A percentile compares a stretch with the other conserved stretches of the same genome.
Evolutionary conservation across 1,140 invertebrate genomes (phyloP).

Genomic region (Hormaphis cornu): DNA sequence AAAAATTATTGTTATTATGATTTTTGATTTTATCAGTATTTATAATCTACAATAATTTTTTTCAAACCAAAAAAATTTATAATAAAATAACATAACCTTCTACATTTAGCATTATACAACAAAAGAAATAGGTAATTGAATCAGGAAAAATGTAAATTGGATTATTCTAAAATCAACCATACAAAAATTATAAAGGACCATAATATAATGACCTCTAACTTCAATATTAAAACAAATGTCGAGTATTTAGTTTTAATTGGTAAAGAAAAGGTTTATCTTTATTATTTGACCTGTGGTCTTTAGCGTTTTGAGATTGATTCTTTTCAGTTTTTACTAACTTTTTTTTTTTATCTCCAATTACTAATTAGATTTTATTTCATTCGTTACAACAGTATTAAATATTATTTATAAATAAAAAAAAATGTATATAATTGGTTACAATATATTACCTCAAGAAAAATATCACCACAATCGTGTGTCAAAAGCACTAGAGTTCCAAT

Average conservation of each 20-base stretch:
- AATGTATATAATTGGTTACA: neutral
- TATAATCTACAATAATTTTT: neutral
- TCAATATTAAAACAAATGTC: constrained; percentile 11
- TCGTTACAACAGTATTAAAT: neutral
- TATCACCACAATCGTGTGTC: constrained; percentile 90
- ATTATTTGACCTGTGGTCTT: neutral
- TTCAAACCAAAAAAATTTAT: neutral
- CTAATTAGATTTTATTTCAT: neutral
- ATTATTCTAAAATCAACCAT: constrained; percentile 1
- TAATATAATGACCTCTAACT: constrained; percentile 10
- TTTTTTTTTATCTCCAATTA: neutral
- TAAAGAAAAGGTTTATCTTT: neutral
- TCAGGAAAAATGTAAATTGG: constrained; percentile 13
- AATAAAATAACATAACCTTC: constrained; percentile 3
- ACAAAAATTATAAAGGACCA: constrained; percentile 1
- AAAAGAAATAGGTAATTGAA: constrained; percentile 29
- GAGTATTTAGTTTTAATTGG: neutral
- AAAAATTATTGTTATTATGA: neutral
- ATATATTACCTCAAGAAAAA: constrained; percentile 73
- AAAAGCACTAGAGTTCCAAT: constrained; percentile 85
- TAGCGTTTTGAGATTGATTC: neutral
- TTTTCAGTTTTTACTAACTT: neutral
- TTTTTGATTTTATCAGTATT: neutral
- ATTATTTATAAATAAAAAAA: neutral
- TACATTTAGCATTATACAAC: constrained; percentile 12